Conservation (phyloP, 2,113 vertebrate species). For the Cryptomyrus ogoouensis region DNA sequence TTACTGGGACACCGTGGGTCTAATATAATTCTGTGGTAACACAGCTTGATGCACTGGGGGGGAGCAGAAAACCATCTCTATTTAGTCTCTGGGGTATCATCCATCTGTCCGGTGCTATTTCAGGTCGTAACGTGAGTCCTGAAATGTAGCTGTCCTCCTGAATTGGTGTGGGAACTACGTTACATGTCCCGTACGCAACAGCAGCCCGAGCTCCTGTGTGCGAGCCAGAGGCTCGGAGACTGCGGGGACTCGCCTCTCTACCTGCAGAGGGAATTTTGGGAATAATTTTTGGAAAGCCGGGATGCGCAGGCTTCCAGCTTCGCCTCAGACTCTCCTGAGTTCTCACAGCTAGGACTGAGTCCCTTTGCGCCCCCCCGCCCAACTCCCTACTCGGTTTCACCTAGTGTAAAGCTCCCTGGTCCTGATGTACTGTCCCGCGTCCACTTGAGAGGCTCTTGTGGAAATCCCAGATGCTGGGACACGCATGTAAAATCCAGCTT, state of each 20-base stretch:
- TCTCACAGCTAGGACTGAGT: background rate
- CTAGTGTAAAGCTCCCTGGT: background rate
- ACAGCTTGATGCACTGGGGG: too few relatives aligned
- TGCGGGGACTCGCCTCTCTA: background rate
- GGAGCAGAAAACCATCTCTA: background rate
- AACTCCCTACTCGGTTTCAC: background rate
- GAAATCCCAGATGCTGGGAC: background rate
- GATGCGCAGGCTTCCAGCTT: background rate
- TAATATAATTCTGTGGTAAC: background rate
- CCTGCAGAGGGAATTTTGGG: background rate
- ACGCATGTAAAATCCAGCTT: background rate
- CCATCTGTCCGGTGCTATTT: background rate
- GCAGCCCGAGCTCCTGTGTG: background rate
- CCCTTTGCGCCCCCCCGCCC: background rate
- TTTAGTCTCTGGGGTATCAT: background rate
- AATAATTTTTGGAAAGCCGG: background rate
- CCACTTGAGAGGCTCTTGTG: background rate
- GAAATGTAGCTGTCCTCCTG: background rate
- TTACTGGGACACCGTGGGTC: background rate
- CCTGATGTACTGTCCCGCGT: background rate
- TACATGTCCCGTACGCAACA: background rate
- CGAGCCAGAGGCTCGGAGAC: background rate
- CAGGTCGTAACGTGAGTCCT: background rate
- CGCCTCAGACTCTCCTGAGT: background rate
- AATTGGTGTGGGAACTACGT: background rate